Evolutionary conservation across 2,797 vertebrate species (phyloP).

Genomic region (Urocyon cinereoargenteus): DNA sequence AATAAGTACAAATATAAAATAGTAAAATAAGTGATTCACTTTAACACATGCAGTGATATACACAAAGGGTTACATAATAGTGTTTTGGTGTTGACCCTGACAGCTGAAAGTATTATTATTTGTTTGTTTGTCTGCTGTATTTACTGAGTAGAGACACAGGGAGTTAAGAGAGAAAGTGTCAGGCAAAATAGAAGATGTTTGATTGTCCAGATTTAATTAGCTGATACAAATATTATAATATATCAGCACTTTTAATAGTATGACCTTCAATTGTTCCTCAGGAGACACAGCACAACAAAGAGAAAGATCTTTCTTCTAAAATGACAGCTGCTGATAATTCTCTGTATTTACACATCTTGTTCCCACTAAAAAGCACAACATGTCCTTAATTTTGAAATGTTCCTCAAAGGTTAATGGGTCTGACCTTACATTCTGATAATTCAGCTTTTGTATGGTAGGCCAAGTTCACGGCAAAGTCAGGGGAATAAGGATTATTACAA

Average conservation of each 20-base stretch:
- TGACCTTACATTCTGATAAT: conserved; percentile 32
- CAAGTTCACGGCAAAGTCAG: not conserved
- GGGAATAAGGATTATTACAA: conserved; percentile 22
- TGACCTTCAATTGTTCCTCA: conserved; percentile 76
- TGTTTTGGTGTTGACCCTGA: conserved; percentile 12
- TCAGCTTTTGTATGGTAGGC: not conserved
- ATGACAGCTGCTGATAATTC: conserved; percentile 64
- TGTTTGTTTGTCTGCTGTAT: not conserved
- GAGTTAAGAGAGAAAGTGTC: conserved; percentile 67
- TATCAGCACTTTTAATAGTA: conserved; percentile 81
- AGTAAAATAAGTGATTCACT: not conserved
- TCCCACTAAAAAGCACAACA: conserved; percentile 55
- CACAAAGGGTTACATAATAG: not conserved
- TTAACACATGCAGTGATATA: not conserved
- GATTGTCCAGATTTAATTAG: conserved; percentile 84
- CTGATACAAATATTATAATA: conserved; percentile 81
- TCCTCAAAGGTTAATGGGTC: not conserved
- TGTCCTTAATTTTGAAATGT: conserved; percentile 4
- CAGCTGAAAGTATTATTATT: not conserved
- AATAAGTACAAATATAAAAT: not conserved
- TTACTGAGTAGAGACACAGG: conserved; percentile 53
- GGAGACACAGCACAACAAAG: conserved; percentile 67
- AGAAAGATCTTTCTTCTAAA: conserved; percentile 82
- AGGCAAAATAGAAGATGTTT: conserved; percentile 67
- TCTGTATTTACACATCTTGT: conserved; percentile 40